Conservation (phyloP, 2,113 vertebrate species). For the Coregonus clupeaformis region DNA sequence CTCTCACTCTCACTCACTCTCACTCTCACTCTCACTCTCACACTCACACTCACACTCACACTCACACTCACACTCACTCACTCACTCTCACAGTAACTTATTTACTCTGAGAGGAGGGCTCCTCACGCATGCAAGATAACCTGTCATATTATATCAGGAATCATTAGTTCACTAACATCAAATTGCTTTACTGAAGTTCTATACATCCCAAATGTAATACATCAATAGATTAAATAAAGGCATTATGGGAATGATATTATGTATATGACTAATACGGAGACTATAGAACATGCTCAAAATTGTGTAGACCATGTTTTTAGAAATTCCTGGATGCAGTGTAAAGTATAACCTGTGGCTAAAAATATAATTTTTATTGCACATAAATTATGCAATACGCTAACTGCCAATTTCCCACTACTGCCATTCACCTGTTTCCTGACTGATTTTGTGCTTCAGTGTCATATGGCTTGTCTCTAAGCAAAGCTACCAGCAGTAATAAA, state of each 20-base stretch:
- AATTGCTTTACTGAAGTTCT: neutral
- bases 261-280: neutral
- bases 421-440: neutral
- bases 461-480: neutral
- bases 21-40: neutral
- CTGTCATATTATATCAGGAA: neutral
- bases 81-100: constrained; percentile 16
- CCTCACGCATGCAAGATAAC: neutral
- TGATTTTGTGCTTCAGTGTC: neutral
- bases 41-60: constrained; percentile 29
- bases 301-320: neutral
- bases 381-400: constrained; percentile 1
- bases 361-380: neutral
- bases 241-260: neutral
- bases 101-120: constrained; percentile 9
- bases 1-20: constrained; percentile 27
- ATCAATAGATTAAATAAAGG: neutral
- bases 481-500: constrained; percentile 1
- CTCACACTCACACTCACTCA: constrained; percentile 18
- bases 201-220: constrained; percentile 1
- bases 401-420: neutral
- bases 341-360: neutral
- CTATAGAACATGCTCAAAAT: neutral
- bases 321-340: neutral
- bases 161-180: neutral